Conservation (phyloP, 2,113 vertebrate genomes). For the Coregonus clupeaformis region DNA sequence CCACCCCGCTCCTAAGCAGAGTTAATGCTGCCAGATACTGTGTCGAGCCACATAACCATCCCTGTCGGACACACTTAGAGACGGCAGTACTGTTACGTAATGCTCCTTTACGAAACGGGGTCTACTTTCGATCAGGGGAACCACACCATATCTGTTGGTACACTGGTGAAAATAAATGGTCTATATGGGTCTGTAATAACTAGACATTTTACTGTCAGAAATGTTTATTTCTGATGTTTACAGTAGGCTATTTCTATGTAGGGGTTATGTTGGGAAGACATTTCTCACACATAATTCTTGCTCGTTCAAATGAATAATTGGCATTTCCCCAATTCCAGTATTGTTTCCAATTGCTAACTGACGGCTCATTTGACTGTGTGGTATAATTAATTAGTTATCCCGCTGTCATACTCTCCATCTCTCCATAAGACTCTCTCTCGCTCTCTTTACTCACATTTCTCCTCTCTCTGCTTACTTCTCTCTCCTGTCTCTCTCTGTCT, state of each 20-base stretch:
- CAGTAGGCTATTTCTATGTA: too few relatives aligned
- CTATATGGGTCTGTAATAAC: not conserved
- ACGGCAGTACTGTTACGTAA: conserved; percentile 37
- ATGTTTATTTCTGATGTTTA: too few relatives aligned
- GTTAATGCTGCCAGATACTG: conserved; percentile 67
- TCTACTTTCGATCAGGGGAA: too few relatives aligned
- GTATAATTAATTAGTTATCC: conserved; percentile 24
- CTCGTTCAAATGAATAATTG: conserved; percentile 33
- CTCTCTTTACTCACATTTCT: too few relatives aligned
- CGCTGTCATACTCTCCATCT: not conserved
- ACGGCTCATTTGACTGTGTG: not conserved
- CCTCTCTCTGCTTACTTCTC: too few relatives aligned
- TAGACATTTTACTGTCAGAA: not conserved
- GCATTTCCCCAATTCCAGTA: conserved; percentile 18
- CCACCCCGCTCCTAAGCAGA: conserved; percentile 31
- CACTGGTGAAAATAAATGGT: conserved; percentile 7
- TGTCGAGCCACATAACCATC: conserved; percentile 71
- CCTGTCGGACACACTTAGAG: conserved; percentile 45
- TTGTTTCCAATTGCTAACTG: conserved; percentile 18
- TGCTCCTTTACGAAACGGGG: too few relatives aligned
- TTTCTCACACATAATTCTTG: conserved; percentile 26
- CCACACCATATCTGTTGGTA: not conserved
- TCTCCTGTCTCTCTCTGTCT: too few relatives aligned
- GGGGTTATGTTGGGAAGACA: not conserved
- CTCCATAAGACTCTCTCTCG: too few relatives aligned